Conservation (phyloP, 2,888 invertebrate species). For the Plebejus anna region DNA sequence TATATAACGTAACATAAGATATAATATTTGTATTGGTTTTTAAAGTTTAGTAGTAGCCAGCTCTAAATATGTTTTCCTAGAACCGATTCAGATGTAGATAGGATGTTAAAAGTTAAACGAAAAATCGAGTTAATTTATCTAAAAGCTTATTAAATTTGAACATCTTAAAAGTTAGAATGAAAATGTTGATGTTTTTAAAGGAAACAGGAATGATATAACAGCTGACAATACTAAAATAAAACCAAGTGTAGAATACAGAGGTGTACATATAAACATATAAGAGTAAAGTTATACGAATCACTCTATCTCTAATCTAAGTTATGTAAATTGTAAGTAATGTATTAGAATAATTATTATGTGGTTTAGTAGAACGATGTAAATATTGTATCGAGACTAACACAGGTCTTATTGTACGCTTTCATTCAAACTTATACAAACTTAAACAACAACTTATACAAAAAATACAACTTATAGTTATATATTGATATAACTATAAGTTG, state of each 20-base stretch:
- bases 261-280: constrained; percentile 54
- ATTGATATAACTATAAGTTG: not conserved
- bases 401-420: constrained; percentile 35
- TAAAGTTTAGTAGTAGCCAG: constrained; percentile 37
- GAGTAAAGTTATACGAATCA: constrained; percentile 73
- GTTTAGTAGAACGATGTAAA: constrained; percentile 58
- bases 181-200: constrained; percentile 30
- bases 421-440: not conserved
- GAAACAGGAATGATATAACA: constrained; percentile 69
- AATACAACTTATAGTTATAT: no score
- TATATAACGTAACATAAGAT: constrained; percentile 70
- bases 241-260: constrained; percentile 57
- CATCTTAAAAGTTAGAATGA: constrained; percentile 24
- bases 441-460: no score
- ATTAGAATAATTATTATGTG: constrained; percentile 52
- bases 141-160: constrained; percentile 26
- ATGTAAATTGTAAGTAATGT: constrained; percentile 66
- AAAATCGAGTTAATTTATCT: constrained; percentile 30
- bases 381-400: constrained; percentile 44
- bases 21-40: constrained; percentile 47
- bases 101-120: constrained; percentile 36
- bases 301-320: constrained; percentile 61
- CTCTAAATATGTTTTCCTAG: constrained; percentile 36
- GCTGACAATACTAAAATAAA: constrained; percentile 77
- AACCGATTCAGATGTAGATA: constrained; percentile 37